Evolutionary conservation across 1,140 invertebrate species (phyloP).

Genomic region (Bicyclus anynana): DNA sequence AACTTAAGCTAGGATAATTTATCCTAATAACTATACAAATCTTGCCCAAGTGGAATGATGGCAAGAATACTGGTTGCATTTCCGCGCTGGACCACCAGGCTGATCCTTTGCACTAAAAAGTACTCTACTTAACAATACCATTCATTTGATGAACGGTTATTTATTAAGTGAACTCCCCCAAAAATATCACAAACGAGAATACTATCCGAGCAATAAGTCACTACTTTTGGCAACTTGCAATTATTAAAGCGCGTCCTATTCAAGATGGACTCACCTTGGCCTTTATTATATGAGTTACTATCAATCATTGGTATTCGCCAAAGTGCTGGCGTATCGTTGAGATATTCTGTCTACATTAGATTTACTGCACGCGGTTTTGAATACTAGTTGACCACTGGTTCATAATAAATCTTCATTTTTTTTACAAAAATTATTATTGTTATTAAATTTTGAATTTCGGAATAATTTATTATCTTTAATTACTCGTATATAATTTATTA

Average conservation of each 20-base stretch:
- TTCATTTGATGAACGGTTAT: not conserved
- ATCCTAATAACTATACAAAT: no score
- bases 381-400: not conserved
- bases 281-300: constrained; percentile 58
- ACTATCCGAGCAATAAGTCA: constrained; percentile 38
- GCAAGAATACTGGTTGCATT: no score
- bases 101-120: no score
- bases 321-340: constrained; percentile 17
- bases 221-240: constrained; percentile 39
- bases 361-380: constrained; percentile 13
- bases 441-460: no score
- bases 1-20: no score
- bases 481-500: no score
- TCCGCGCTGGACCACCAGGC: no score
- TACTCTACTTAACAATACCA: not conserved
- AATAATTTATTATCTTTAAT: no score
- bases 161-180: not conserved
- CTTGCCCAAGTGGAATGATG: no score
- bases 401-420: not conserved
- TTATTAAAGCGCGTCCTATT: constrained; percentile 48
- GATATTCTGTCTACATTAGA: constrained; percentile 15
- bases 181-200: constrained; percentile 4
- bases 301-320: constrained; percentile 53
- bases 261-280: constrained; percentile 58
- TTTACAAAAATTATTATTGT: no score